Percentiles rank a stretch among this genome's conserved stretches.
These are phyloP conservation scores for Ptilorrhoa leucosticta DNA, from an alignment of 2,113 vertebrate species.

Conservation along the genomic window DNA sequence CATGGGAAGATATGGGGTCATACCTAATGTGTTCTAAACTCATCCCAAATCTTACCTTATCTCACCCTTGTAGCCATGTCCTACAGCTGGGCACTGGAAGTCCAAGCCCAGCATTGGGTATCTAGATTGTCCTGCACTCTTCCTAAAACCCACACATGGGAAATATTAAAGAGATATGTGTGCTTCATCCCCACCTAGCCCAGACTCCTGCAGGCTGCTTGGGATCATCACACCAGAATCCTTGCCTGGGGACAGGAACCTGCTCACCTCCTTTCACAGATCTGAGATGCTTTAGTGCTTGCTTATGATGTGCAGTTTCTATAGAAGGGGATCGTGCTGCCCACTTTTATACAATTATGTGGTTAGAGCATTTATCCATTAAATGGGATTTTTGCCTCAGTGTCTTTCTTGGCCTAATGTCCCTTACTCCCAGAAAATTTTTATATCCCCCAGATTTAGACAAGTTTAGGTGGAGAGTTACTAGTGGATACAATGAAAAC, in stretches of 20 bases:
- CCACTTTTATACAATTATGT: neutral
- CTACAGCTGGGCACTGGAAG: neutral
- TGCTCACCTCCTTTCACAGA: neutral
- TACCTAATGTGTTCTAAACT: neutral
- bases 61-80: neutral
- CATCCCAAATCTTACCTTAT: neutral
- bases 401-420: neutral
- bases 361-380: neutral
- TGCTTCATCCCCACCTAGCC: neutral
- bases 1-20: neutral
- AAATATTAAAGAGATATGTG: neutral
- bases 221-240: neutral
- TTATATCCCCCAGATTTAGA: neutral
- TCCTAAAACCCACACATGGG: neutral
- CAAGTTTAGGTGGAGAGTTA: neutral
- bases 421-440: neutral
- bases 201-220: neutral
- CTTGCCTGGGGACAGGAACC: neutral
- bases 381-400: neutral
- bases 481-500: neutral
- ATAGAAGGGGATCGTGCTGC: neutral
- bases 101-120: neutral
- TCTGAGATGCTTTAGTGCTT: neutral
- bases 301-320: accelerated
- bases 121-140: neutral